Base-by-base conservation (phyloP, 2,888 invertebrate genomes). In the Tinea trinotella region DNA sequence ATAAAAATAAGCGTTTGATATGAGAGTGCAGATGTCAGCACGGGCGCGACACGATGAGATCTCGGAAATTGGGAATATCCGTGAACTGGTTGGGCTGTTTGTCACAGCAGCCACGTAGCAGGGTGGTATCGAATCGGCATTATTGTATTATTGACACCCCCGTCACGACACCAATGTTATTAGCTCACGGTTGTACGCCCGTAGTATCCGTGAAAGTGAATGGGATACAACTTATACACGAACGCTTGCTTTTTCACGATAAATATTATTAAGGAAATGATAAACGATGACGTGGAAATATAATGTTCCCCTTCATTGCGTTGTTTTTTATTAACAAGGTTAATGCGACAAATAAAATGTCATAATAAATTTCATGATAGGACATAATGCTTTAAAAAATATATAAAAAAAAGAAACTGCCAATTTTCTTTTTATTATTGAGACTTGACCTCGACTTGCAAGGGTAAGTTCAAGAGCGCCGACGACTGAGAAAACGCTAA, bases 31-130 rank as follows among this genome's bases (percentile, higher is more conserved):
- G 9, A 30, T 30, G 30, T 30, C 7, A n/a, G n/a, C n/a, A 30
- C 30, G 63, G n/a, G 64, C 59, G 64, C 66, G 62, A 62, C 63
- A 64, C 62, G 60, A 60, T 59, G 62, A 62, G 65, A 63, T 50
- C 64, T 60, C 64, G 77, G 75, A 76, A 73, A 77, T 76, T 72
- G 75, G 68, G 71, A 72, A 74, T 76, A 74, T 77, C 77, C 75
- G 71, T 63, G 60, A 60, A 60, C 60, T 61, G 59, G 48, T 20
- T 17, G 48, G 62, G 62, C 64, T 67, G 69, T 71, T 74, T 74
- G 74, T 71, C 71, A 70, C 65, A 61, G 59, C 62, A 55, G 60
- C 64, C 67, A 64, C 65, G 66, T 66, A 65, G 60, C 56, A 18
- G 58, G 53, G 55, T 54, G 59, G 59, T 58, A 58, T 59, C 57